phyloP scores from a whole-genome alignment of 2,888 invertebrate species.

The Eupithecia subfuscata region DNA sequence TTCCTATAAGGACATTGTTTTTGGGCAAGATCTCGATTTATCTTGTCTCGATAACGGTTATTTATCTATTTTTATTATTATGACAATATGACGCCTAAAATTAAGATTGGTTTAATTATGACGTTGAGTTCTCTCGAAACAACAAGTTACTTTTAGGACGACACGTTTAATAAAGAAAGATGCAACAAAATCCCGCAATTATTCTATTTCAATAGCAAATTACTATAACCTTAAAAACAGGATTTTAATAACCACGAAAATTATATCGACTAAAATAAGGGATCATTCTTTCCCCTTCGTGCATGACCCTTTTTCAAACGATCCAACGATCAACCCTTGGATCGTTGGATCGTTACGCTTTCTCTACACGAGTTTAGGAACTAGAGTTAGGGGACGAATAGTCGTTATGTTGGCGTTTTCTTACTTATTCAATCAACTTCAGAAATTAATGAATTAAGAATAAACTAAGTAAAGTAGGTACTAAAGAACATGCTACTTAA shows the following conservation, averaged over 20 bases:
- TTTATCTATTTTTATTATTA: not conserved
- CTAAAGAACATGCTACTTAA: too few species aligned
- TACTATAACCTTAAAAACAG: not conserved
- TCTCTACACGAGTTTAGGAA: constrained; percentile 13
- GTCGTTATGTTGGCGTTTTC: too few species aligned
- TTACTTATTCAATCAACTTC: too few species aligned
- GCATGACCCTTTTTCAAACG: constrained; percentile 33
- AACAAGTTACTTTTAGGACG: not conserved
- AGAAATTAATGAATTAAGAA: too few species aligned
- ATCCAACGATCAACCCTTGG: too few species aligned
- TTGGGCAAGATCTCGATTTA: not conserved
- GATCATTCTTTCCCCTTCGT: constrained; percentile 19
- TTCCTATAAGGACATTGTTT: not conserved
- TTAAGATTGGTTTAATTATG: not conserved
- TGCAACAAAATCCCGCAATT: not conserved
- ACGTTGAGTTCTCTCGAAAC: not conserved
- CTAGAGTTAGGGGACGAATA: constrained; percentile 14
- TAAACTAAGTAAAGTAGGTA: too few species aligned
- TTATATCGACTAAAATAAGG: constrained; percentile 23
- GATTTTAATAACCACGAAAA: not conserved
- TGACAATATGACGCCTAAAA: not conserved
- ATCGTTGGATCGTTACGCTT: not conserved
- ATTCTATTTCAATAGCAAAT: not conserved
- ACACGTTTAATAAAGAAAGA: not conserved
- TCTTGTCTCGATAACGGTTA: not conserved